These are phyloP conservation scores for Plotosus lineatus DNA, from an alignment of 2,113 vertebrate genomes.

Conservation along the genomic window DNA sequence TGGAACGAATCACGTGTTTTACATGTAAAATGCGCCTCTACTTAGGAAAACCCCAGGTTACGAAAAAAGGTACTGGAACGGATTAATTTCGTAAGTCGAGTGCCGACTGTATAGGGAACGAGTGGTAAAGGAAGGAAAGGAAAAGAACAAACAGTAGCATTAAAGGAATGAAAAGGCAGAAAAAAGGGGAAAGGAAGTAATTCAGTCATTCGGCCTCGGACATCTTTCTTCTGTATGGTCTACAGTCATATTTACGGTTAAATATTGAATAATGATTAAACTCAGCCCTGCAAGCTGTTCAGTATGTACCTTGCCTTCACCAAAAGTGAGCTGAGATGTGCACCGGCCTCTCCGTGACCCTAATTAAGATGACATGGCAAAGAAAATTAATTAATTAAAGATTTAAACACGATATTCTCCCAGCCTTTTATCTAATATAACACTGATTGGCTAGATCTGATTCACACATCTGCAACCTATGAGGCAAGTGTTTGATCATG, in stretches of 20 bases:
- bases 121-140: neutral
- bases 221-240: neutral
- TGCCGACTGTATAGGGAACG: too few relatives aligned
- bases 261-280: neutral
- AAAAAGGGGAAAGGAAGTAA: neutral
- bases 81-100: too few relatives aligned
- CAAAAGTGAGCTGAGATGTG: too few relatives aligned
- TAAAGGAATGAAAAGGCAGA: neutral
- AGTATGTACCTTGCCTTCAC: too few relatives aligned
- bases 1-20: too few relatives aligned
- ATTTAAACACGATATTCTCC: neutral
- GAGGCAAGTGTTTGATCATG: constrained; percentile 2
- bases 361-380: too few relatives aligned
- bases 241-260: neutral
- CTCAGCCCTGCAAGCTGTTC: too few relatives aligned
- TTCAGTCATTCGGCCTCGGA: neutral
- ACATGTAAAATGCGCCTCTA: too few relatives aligned
- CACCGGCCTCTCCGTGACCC: too few relatives aligned
- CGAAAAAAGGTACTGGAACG: too few relatives aligned
- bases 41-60: too few relatives aligned
- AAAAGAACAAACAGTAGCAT: too few relatives aligned
- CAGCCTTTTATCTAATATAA: neutral
- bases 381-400: neutral
- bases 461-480: constrained; percentile 17
- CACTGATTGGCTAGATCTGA: neutral